These are phyloP conservation scores for Istiophorus platypterus DNA, from an alignment of 2,113 vertebrate genomes.

Conservation along the genomic window DNA sequence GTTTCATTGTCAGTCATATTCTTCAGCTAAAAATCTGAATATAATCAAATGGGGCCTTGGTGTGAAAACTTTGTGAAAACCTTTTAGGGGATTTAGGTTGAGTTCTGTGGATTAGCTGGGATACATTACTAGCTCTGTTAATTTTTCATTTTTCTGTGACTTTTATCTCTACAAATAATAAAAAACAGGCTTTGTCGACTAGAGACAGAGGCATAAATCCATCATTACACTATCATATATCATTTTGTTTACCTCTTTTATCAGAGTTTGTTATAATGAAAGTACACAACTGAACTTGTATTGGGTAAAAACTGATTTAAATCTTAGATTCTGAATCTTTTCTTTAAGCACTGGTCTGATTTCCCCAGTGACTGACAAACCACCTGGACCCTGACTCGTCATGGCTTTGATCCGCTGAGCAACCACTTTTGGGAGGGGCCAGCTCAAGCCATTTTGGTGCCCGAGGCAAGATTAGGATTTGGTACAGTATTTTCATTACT, in stretches of 20 bases:
- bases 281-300: conserved; percentile 1
- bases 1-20: neutral
- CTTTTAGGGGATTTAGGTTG: conserved; percentile 6
- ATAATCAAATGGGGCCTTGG: conserved; percentile 1
- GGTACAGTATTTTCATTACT: neutral
- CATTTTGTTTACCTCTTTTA: neutral
- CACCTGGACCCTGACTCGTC: neutral
- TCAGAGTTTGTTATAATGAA: neutral
- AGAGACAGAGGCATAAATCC: too few species aligned
- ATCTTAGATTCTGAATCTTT: neutral
- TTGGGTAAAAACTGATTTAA: neutral
- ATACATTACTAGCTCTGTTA: conserved; percentile 1
- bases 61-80: conserved; percentile 7
- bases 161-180: neutral
- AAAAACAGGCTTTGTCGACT: conserved; percentile 11
- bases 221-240: neutral
- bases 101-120: conserved; percentile 13
- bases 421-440: neutral
- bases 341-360: conserved; percentile 6
- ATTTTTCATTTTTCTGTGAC: neutral
- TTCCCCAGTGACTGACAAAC: conserved; percentile 17
- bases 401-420: neutral
- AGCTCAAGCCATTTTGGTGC: too few species aligned
- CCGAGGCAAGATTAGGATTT: neutral
- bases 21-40: conserved; percentile 12